phyloP scores from a whole-genome alignment of 2,888 invertebrate species.

The Andrena camellia region DNA sequence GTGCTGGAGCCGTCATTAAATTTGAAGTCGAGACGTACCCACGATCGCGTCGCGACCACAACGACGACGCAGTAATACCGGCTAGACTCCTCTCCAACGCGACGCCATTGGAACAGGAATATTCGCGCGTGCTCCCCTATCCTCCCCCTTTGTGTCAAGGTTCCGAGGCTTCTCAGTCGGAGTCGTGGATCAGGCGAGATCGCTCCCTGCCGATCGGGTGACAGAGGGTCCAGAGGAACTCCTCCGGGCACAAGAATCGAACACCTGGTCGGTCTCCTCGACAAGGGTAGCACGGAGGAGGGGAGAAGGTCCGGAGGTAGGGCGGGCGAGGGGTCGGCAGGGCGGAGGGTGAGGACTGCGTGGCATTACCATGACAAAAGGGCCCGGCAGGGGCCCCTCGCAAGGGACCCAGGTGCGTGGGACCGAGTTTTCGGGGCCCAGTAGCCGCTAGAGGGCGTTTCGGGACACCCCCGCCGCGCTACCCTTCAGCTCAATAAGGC shows the following conservation, averaged over 20 bases:
- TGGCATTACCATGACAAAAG: conserved; percentile 82
- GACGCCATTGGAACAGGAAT: conserved; percentile 55
- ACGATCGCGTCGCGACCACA: conserved; percentile 24
- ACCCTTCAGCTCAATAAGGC: conserved; percentile 63
- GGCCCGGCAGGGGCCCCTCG: conserved; percentile 76
- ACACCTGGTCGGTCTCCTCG: conserved; percentile 79
- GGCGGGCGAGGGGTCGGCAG: conserved; percentile 54
- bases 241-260: conserved; percentile 77
- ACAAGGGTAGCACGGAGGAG: conserved; percentile 63
- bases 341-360: conserved; percentile 53
- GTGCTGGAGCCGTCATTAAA: background rate
- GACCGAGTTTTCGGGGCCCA: conserved; percentile 79
- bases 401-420: conserved; percentile 83
- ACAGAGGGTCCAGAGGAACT: conserved; percentile 76
- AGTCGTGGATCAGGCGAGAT: conserved; percentile 71
- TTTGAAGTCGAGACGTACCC: background rate
- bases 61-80: conserved; percentile 4
- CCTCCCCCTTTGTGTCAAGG: conserved; percentile 56
- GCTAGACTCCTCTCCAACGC: conserved; percentile 30
- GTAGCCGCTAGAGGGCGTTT: conserved; percentile 81
- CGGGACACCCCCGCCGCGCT: conserved; percentile 81
- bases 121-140: conserved; percentile 57
- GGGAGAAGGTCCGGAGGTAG: conserved; percentile 50
- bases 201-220: conserved; percentile 81
- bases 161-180: conserved; percentile 63